Evolutionary conservation across 2,797 vertebrate species (phyloP).

Genomic region (Caiman crocodilus): DNA sequence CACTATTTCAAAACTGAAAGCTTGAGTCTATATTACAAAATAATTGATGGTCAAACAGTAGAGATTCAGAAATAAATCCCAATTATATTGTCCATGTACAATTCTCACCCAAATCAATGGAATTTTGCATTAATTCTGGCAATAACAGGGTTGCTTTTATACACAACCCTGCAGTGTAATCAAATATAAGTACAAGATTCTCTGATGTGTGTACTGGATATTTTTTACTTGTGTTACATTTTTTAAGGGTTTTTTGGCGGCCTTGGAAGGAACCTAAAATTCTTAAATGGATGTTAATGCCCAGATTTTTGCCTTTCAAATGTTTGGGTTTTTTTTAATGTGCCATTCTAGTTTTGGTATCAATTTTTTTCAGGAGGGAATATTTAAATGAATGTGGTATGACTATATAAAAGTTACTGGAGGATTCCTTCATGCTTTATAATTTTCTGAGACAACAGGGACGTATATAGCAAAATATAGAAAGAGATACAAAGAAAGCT

Average conservation of each 20-base stretch:
- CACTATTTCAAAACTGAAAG: not conserved
- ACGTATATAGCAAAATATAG: not conserved
- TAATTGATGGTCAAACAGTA: not conserved
- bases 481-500: not conserved
- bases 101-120: not conserved
- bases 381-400: not conserved
- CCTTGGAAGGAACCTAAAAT: not conserved
- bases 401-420: not conserved
- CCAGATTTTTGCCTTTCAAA: not conserved
- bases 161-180: not conserved
- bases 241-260: not conserved
- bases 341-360: not conserved
- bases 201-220: not conserved
- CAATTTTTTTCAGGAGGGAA: not conserved
- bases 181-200: not conserved
- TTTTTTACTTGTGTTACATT: not conserved
- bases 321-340: not conserved
- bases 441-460: not conserved
- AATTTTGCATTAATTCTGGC: constrained; percentile 12
- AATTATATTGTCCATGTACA: not conserved
- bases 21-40: not conserved
- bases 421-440: not conserved
- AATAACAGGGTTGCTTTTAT: constrained; percentile 12
- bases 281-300: not conserved
- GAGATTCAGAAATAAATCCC: not conserved